These are phyloP conservation scores for Nasonia vitripennis DNA, from an alignment of 1,140 invertebrate genomes.

Conservation along the genomic window DNA sequence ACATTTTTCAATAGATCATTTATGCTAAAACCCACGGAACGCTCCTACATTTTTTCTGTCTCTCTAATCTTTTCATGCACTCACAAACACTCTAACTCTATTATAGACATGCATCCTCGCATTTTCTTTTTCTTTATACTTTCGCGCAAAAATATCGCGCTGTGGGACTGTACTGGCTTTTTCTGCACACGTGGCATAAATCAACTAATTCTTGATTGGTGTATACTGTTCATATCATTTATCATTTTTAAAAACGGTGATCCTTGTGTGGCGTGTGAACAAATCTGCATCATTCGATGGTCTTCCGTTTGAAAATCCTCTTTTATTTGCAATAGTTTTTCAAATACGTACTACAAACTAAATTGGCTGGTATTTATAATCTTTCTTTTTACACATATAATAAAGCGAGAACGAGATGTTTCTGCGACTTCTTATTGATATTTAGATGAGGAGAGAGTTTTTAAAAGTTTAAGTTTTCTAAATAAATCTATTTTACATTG, in stretches of 20 bases:
- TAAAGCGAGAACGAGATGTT: conserved; percentile 45
- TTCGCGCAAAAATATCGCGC: conserved; percentile 62
- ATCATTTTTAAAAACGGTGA: conserved; percentile 26
- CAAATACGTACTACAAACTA: conserved; percentile 54
- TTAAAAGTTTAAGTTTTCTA: background rate
- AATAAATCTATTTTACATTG: background rate
- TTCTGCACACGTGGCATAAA: conserved; percentile 61
- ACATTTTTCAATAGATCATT: conserved; percentile 76
- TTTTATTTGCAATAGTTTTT: conserved; percentile 10
- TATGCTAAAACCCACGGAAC: conserved; percentile 72
- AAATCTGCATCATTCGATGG: conserved; percentile 46
- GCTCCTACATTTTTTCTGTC: conserved; percentile 61
- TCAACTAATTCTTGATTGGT: conserved; percentile 66
- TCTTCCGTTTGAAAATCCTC: conserved; percentile 23
- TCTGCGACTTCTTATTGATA: background rate
- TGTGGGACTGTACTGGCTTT: conserved; percentile 67
- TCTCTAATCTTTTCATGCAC: conserved; percentile 49
- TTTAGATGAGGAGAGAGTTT: conserved; percentile 42
- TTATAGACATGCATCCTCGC: background rate
- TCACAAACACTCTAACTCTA: conserved; percentile 39
- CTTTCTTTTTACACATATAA: conserved; percentile 53
- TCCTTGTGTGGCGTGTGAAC: conserved; percentile 33
- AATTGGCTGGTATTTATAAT: conserved; percentile 57
- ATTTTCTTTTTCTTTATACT: conserved; percentile 42
- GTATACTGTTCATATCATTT: conserved; percentile 42